Evolutionary conservation across 2,113 vertebrate genomes (phyloP), one percentile per base, ranked within the genome.

Genomic region (Xerus inauris): DNA sequence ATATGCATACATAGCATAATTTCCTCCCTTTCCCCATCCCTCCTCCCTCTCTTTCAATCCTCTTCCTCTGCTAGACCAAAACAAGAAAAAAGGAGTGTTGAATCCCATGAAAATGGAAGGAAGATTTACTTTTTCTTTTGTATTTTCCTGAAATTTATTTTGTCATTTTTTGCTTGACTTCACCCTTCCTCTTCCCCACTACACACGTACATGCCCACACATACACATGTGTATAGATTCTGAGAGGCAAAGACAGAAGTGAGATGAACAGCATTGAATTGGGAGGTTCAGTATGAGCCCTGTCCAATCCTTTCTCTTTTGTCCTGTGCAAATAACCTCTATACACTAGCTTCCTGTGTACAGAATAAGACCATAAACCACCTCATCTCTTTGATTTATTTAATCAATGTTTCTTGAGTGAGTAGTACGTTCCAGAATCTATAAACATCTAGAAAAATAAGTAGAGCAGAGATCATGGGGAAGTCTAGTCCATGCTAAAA

Each of bases 151-250:
- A 19, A 12, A 2, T 73, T 80, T 65, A 6, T 87, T 45, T 45
- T 47, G 54, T 69, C 57, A 62, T 92, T 94, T 90, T 95, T 28
- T 69, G 5, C n/a, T 79, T 82, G 54, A 24, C 2, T 59, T 3
- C 10, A 20, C 32, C 9, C 8, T 10, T 14, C 13, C 17, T 9
- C 24, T 0, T 65, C 26, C 6, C 5, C 10, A 32, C 6, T 11
- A 11, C 7, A 38, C 22, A 71, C 17, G 80, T 6, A 11, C 6
- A 24, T 6, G 72, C 32, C 17, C 11, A 10, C 5, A 8, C 1
- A 28, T 35, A 73, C 11, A 13, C 4, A 17, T 10, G 59, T 4
- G 8, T 4, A 5, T 13, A 24, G 16, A 67, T 62, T 71, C 47
- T 49, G 57, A 90, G 47, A 85, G 8, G 2, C 3, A 90, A 59